phyloP scores from a whole-genome alignment of 2,113 vertebrate genomes.

The Poeciliopsis retropinna region DNA sequence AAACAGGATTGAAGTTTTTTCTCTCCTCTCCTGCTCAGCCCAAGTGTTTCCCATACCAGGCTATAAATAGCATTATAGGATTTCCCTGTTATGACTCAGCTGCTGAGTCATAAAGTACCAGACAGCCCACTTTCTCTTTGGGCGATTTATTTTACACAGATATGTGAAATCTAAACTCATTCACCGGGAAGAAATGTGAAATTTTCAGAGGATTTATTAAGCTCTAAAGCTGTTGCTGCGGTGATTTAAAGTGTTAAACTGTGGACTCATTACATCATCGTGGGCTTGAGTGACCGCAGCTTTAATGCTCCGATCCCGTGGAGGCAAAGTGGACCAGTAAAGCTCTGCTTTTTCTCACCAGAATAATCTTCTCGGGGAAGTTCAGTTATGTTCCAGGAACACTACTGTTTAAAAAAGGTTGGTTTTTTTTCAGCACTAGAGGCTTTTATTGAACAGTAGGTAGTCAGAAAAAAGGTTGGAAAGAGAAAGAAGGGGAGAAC shows the following conservation, averaged over 20 bases:
- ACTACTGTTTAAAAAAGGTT: too few relatives aligned
- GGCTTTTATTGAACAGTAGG: too few relatives aligned
- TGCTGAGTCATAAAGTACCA: constrained; percentile 33
- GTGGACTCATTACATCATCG: not conserved
- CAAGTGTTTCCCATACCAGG: constrained; percentile 6
- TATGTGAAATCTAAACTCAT: not conserved
- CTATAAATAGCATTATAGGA: constrained; percentile 18
- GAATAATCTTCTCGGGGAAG: too few relatives aligned
- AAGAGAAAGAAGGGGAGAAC: too few relatives aligned
- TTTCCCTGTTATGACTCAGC: constrained; percentile 47
- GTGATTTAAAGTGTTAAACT: too few relatives aligned
- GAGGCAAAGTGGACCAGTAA: not conserved
- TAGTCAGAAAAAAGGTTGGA: too few relatives aligned
- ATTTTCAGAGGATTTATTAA: not conserved
- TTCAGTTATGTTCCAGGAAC: too few relatives aligned
- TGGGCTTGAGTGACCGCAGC: not conserved
- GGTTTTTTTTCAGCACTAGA: too few relatives aligned
- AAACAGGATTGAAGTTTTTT: not conserved
- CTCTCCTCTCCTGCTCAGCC: not conserved
- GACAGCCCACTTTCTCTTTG: not conserved
- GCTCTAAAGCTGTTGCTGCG: not conserved
- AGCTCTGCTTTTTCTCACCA: not conserved
- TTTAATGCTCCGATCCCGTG: not conserved
- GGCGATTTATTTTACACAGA: not conserved
- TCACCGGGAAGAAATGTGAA: not conserved